Evolutionary conservation across 2,113 vertebrate species (phyloP), one percentile per base, ranked within the genome.

Genomic region (Ranitomeya variabilis): DNA sequence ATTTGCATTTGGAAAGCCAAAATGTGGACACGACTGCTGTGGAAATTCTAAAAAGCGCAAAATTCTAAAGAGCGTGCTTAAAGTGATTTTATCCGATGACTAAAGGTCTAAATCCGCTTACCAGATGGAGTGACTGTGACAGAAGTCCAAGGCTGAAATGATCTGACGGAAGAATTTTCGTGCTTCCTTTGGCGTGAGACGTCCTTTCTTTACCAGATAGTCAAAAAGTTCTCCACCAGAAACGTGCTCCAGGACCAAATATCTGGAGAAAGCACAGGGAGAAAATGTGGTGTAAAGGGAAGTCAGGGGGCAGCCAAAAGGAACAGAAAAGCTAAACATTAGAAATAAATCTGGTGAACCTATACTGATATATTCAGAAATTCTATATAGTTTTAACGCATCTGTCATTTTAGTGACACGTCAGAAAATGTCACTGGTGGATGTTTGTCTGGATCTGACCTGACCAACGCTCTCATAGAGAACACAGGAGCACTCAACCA

Each of bases 51-150:
- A 45, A 45, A 45, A 45, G 37, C 37, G 37, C 37, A 45, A 45
- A 45, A 45, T 45, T 45, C 37, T 45, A 45, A 45, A 45, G 37
- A 45, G 37, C 37, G 37, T 45, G 37, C 37, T 45, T 45, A 45
- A 45, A 45, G 37, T 45, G 37, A 45, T 45, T 45, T 45, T 45
- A 45, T 45, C 37, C 37, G 37, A 45, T 45, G 37, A 45, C 3
- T 45, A 1, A 1, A 45, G 3, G 37, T 2, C 13, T 26, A 4
- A 23, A 54, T 21, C 6, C 21, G 16, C 97, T 95, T 92, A 99
- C 98, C 98, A 99, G 96, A 99, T 99, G 83, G 98, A 99, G 93
- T 99, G 98, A 94, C 98, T 99, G 95, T 99, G 98, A 94, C 98
- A 99, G 94, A 99, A 99, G 92, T 99, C 98, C 91, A 99, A 94